Conservation (phyloP, 2,888 invertebrate species). For the Melitaea athalia region DNA sequence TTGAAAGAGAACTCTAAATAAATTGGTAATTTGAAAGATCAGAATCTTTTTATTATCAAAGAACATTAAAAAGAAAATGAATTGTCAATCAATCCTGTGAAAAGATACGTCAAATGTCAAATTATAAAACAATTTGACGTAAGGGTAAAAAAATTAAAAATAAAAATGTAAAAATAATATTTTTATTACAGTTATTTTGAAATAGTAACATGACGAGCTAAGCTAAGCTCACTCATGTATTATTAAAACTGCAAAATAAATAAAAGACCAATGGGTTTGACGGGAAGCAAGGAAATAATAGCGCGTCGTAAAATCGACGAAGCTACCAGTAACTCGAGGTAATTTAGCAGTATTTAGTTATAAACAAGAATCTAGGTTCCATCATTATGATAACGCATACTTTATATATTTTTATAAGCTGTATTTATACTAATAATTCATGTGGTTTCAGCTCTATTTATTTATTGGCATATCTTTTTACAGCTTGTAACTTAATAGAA, state of each 20-base stretch:
- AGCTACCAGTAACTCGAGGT: constrained; percentile 68
- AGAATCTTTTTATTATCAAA: neutral
- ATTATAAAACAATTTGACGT: neutral
- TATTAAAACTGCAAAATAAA: constrained; percentile 11
- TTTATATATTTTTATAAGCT: too few relatives aligned
- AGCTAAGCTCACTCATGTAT: constrained; percentile 3
- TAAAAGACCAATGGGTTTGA: constrained; percentile 51
- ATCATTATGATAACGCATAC: too few relatives aligned
- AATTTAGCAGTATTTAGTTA: constrained; percentile 13
- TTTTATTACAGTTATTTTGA: neutral
- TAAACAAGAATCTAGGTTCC: neutral
- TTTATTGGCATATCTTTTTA: too few relatives aligned
- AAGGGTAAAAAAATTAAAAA: neutral
- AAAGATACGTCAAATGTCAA: constrained; percentile 5
- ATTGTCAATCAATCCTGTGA: neutral
- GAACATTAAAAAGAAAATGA: neutral
- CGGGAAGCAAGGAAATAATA: constrained; percentile 52
- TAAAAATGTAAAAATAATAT: neutral
- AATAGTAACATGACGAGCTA: constrained; percentile 12
- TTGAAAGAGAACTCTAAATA: too few relatives aligned
- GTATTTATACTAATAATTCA: too few relatives aligned
- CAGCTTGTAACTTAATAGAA: too few relatives aligned
- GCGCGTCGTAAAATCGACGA: constrained; percentile 54
- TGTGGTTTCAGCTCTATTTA: too few relatives aligned
- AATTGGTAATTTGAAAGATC: too few relatives aligned